Evolutionary conservation across 2,888 invertebrate species (phyloP).

Genomic region (Nyleta sp.): DNA sequence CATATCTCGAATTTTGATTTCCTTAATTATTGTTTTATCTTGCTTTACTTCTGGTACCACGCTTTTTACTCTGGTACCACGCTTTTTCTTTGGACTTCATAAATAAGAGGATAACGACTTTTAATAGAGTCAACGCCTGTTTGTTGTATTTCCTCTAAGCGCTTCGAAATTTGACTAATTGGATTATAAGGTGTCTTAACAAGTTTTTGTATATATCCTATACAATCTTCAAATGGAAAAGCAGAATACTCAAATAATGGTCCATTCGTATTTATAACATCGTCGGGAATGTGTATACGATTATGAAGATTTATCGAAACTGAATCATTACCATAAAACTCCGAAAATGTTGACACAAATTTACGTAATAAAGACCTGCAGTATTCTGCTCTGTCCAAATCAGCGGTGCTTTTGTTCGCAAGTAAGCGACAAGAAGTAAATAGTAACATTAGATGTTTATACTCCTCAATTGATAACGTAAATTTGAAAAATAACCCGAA

Average conservation of each 20-base stretch:
- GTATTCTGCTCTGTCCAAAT: background rate
- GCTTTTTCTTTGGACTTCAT: background rate
- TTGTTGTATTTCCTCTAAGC: slow-evolving; percentile 37
- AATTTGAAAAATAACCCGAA: background rate
- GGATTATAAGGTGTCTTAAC: slow-evolving; percentile 33
- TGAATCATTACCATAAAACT: slow-evolving; percentile 5
- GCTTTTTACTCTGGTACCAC: slow-evolving; percentile 4
- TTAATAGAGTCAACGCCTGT: background rate
- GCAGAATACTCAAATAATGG: background rate
- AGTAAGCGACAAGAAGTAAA: slow-evolving; percentile 6
- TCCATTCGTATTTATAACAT: background rate
- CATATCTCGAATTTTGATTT: slow-evolving; percentile 1
- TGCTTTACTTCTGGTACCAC: background rate
- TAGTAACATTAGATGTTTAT: slow-evolving; percentile 10
- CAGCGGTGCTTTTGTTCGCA: background rate
- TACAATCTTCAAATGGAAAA: slow-evolving; percentile 12
- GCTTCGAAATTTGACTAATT: slow-evolving; percentile 7
- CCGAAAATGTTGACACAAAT: background rate
- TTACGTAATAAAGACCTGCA: slow-evolving; percentile 1
- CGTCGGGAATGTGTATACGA: slow-evolving; percentile 2
- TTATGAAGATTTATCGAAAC: slow-evolving; percentile 1
- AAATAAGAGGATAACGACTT: background rate
- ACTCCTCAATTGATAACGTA: background rate
- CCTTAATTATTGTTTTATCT: background rate
- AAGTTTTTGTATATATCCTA: slow-evolving; percentile 41